A percentile compares a stretch with the other conserved stretches of the same genome.
phyloP scores from a whole-genome alignment of 1,140 invertebrate species.

The Anadara kagoshimensis region DNA sequence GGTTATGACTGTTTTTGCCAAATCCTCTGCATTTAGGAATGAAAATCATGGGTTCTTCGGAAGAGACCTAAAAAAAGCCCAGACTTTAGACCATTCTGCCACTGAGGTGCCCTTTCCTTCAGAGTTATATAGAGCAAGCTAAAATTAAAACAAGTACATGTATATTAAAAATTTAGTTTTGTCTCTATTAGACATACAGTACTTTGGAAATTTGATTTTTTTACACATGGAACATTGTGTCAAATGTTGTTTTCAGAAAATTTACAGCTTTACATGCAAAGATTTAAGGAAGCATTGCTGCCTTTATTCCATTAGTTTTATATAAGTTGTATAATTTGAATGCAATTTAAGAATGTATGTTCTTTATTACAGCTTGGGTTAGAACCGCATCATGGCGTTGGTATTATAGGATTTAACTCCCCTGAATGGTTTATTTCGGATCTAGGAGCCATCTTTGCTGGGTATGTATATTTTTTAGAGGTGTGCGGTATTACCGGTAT shows the following conservation, averaged over 20 bases:
- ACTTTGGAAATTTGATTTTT: not conserved
- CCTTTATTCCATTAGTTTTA: not conserved
- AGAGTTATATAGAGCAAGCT: too few relatives aligned
- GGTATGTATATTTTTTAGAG: too few relatives aligned
- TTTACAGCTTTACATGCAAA: not conserved
- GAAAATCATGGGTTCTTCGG: too few relatives aligned
- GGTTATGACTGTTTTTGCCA: too few relatives aligned
- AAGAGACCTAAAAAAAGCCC: too few relatives aligned
- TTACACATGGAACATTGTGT: not conserved
- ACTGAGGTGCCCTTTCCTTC: too few relatives aligned
- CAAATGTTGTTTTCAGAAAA: not conserved
- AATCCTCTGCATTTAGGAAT: too few relatives aligned
- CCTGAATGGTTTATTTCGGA: slow-evolving; percentile 93
- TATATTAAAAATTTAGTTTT: too few relatives aligned
- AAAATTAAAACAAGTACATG: too few relatives aligned
- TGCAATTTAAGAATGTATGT: not conserved
- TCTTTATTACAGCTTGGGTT: slow-evolving; percentile 81
- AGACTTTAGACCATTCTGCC: too few relatives aligned
- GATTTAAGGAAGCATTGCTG: not conserved
- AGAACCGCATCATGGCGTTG: slow-evolving; percentile 86
- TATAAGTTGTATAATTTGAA: not conserved
- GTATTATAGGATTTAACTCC: slow-evolving; percentile 93
- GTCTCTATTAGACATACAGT: too few relatives aligned
- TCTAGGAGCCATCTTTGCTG: slow-evolving; percentile 92
- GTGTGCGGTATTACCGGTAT: too few relatives aligned